These are phyloP conservation scores for Leguminivora glycinivorella DNA, from an alignment of 1,140 invertebrate genomes.

Conservation along the genomic window DNA sequence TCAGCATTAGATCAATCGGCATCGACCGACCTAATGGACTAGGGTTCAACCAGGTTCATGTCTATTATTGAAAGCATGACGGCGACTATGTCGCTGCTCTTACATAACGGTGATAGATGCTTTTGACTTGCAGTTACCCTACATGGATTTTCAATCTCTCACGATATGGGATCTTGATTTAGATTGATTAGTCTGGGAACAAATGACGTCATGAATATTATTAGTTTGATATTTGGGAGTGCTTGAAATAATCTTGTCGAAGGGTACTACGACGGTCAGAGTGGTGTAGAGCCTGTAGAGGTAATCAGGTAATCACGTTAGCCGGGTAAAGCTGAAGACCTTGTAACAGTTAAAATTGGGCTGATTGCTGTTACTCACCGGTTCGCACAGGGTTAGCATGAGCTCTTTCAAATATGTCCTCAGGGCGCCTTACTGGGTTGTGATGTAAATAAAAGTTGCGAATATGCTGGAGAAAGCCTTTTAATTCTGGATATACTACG, in stretches of 20 bases:
- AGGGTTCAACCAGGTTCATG: not conserved
- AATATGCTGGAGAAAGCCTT: too few species aligned
- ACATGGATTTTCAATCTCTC: constrained; percentile 11
- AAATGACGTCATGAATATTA: not conserved
- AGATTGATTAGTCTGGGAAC: not conserved
- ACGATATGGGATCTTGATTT: not conserved
- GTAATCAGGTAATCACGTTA: too few species aligned
- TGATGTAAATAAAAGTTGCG: too few species aligned
- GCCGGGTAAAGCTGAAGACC: too few species aligned
- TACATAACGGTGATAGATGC: constrained; percentile 10
- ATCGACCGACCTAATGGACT: constrained; percentile 9
- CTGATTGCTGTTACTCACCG: too few species aligned
- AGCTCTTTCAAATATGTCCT: too few species aligned
- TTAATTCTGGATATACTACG: too few species aligned
- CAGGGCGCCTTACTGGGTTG: too few species aligned
- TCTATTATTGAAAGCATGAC: constrained; percentile 12
- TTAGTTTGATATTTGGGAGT: not conserved
- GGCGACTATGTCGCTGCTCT: not conserved
- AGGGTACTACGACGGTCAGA: too few species aligned
- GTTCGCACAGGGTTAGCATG: too few species aligned
- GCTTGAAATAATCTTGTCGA: not conserved
- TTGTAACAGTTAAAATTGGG: too few species aligned
- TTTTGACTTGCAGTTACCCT: constrained; percentile 2
- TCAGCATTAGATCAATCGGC: not conserved
- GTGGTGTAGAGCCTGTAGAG: too few species aligned